These are phyloP conservation scores for Pterostichus niger DNA, from an alignment of 2,888 invertebrate genomes.

Conservation along the genomic window DNA sequence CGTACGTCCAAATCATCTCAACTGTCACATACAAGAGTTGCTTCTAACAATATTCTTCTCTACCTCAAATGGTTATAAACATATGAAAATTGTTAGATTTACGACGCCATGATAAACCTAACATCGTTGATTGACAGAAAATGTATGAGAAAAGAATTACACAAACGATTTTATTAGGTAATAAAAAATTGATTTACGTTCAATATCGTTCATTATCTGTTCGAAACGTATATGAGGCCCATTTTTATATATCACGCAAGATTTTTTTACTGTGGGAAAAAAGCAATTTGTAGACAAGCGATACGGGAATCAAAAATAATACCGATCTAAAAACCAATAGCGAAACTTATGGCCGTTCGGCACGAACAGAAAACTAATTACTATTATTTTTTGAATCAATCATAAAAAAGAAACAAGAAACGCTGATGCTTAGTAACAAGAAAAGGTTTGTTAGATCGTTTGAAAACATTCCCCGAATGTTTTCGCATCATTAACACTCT, in stretches of 20 bases:
- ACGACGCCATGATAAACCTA: background rate
- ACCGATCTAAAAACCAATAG: conserved; percentile 46
- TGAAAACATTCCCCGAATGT: conserved; percentile 15
- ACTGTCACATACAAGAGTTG: no score
- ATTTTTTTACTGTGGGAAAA: conserved; percentile 63
- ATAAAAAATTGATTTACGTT: conserved; percentile 53
- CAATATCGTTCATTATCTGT: conserved; percentile 49
- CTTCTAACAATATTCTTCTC: no score
- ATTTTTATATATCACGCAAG: conserved; percentile 55
- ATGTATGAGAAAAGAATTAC: conserved; percentile 23
- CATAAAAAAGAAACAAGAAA: conserved; percentile 15
- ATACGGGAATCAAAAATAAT: conserved; percentile 57
- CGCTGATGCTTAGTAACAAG: background rate
- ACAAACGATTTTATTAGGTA: conserved; percentile 43
- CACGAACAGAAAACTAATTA: conserved; percentile 43
- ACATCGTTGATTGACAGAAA: conserved; percentile 13
- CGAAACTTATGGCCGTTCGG: conserved; percentile 39
- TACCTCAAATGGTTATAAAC: no score
- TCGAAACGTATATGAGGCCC: conserved; percentile 16
- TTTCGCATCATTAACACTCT: conserved; percentile 41
- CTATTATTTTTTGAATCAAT: conserved; percentile 35
- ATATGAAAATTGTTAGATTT: no score
- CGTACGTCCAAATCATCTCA: no score
- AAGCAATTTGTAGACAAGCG: conserved; percentile 51
- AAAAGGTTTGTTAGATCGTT: conserved; percentile 36